Base-by-base conservation (phyloP, 30 jellyfish, hydroid and myxozoan species). In the Sanderia malayensis region DNA sequence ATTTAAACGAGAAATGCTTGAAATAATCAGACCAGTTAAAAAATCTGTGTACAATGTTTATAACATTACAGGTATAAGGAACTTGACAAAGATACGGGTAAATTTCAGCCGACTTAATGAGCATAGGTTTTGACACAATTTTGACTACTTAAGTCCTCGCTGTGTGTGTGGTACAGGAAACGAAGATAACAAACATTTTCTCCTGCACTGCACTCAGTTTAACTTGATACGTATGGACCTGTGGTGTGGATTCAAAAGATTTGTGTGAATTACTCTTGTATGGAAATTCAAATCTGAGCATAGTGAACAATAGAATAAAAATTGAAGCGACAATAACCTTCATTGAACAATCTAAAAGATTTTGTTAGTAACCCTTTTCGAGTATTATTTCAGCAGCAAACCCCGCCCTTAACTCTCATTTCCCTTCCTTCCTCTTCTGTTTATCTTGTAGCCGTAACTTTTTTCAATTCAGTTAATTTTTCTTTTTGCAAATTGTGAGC, bases 31-130 rank as follows among this genome's bases (percentile, higher is more conserved):
- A 32, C n/a, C 33, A 59, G 71, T 29, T 22, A 59, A 59, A 59
- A 64, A 64, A 27, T 32, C 76, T 37, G 49, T 37, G 29, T 67
- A 49, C 46, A 1, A 44, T 67, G 44, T 67, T 25, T 67, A 22
- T 31, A 57, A 67, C 44, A 0, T 67, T 47, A 57, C 34, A 28
- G 79, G 79, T 23, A 29, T 67, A 7, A 4, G 79, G 44, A 27
- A 32, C 34, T 57, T 67, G 32, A 67, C 79, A 2, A 67, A 67
- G 79, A 27, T 67, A 57, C 66, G 79, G 34, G 34, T 67, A 67
- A 67, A 37, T 0, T 67, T 67, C 44, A 67, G 79, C 30, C 22
- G 25, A 37, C 65, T 67, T 15, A 67, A 32, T 67, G 79, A 67
- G 0, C 65, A 67, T 44, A 67, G 25, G 44, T 1, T 67, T 67